Evolutionary conservation across 2,113 vertebrate genomes (phyloP).

Genomic region (Gallinago jamesoni): DNA sequence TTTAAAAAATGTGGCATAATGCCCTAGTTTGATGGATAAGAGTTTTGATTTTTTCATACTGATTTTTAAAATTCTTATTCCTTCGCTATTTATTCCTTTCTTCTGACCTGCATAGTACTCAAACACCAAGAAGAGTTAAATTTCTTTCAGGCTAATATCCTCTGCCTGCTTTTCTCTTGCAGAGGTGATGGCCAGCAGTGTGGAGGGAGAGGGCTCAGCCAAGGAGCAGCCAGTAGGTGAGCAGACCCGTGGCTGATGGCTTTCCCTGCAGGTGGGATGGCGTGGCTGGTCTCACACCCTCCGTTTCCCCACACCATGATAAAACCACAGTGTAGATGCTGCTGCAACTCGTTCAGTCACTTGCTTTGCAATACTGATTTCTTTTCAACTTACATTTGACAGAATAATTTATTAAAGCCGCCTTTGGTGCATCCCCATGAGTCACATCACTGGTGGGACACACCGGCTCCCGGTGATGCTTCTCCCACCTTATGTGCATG

Average conservation of each 20-base stretch:
- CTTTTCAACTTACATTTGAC: rapidly evolving
- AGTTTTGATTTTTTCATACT: background rate
- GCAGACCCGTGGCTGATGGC: rapidly evolving
- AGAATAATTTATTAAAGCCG: background rate
- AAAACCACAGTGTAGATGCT: background rate
- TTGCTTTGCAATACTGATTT: background rate
- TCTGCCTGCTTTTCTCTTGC: background rate
- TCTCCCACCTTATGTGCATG: background rate
- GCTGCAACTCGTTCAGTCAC: background rate
- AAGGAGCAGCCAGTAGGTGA: conserved; percentile 30
- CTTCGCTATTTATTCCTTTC: background rate
- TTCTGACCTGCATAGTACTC: background rate
- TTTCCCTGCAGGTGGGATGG: rapidly evolving
- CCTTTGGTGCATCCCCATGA: rapidly evolving
- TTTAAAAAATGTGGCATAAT: rapidly evolving
- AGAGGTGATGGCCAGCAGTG: background rate
- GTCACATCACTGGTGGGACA: background rate
- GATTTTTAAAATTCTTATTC: background rate
- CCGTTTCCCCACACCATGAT: rapidly evolving
- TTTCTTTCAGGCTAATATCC: background rate
- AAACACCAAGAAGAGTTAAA: background rate
- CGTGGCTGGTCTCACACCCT: rapidly evolving
- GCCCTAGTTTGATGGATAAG: background rate
- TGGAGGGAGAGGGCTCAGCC: background rate
- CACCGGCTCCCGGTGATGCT: background rate